Percentiles rank a stretch among this genome's conserved stretches.
phyloP scores from a whole-genome alignment of 2,113 vertebrate genomes.

The Burhinus bistriatus region DNA sequence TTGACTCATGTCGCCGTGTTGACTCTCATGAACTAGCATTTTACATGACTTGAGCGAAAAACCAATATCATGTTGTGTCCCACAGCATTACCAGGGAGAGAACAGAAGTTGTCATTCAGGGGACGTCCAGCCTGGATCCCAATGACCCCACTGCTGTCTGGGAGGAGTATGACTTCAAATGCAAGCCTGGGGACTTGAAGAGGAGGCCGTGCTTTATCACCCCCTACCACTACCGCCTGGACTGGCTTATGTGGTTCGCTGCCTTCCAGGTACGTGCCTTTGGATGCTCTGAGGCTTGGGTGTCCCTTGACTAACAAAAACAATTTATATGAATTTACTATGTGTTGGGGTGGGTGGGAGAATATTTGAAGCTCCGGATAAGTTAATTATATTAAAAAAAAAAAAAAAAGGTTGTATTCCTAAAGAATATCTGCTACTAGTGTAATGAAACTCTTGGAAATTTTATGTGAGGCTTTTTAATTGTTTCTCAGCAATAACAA shows the following conservation, averaged over 20 bases:
- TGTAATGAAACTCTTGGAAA: neutral
- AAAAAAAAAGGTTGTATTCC: neutral
- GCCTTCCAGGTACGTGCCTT: constrained; percentile 86
- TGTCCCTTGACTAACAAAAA: neutral
- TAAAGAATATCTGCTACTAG: neutral
- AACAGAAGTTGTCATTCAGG: constrained; percentile 92
- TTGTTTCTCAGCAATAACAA: neutral
- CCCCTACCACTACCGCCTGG: constrained; percentile 93
- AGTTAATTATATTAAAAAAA: neutral
- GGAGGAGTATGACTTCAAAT: constrained; percentile 94
- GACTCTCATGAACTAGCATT: neutral
- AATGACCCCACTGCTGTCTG: constrained; percentile 79
- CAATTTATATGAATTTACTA: neutral
- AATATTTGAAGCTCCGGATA: neutral
- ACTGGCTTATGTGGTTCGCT: constrained; percentile 99
- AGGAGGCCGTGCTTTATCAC: constrained; percentile 85
- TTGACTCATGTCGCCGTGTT: fast-evolving
- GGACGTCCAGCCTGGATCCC: constrained; percentile 83
- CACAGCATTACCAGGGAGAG: constrained; percentile 91
- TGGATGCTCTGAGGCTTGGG: neutral
- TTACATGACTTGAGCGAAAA: neutral
- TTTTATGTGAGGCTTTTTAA: neutral
- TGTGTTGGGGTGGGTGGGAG: neutral
- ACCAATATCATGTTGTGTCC: neutral
- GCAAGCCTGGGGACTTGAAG: constrained; percentile 86